Evolutionary conservation across 2,888 invertebrate genomes (phyloP), one percentile per base, ranked within the genome.

Genomic region (Drosophila mercatorum): DNA sequence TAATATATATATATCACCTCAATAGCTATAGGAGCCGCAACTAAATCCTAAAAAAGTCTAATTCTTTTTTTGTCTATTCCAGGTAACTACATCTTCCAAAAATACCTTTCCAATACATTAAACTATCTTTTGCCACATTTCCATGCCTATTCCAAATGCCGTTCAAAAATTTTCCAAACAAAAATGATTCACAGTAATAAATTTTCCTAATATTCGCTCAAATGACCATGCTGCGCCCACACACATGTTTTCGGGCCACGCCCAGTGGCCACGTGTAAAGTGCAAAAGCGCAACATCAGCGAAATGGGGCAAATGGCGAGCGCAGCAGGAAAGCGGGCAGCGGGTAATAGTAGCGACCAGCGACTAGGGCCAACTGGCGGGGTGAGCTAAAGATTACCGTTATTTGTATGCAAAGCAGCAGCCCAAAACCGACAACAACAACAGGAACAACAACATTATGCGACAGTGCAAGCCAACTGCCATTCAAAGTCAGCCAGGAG

Each of bases 321-420:
- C 36, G 40, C 34, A 53, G 56, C 40, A 52, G 55, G 41, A 69
- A 55, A 60, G 41, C 49, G n/a, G n/a, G 28, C 36, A 51, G 58
- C 12, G 17, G 28, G 7, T 58, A 59, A 22, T 22, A 22, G 22
- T 22, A 22, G 63, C 47, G 46, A 28, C 3, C 47, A n/a, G 49
- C 31, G 49, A 68, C 61, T 62, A 34, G 66, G 47, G 55, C 44
- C 52, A 64, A 53, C 43, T 36, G 49, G 36, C 2, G 52, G 53
- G 55, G 49, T 31, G 36, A 59, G 73, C 81, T 71, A 78, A 80
- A 80, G 88, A 88, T 76, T 75, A 72, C 61, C 80, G 68, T 70
- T 84, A 85, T 84, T 88, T 84, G 88, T 78, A 82, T 84, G 83
- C 83, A 84, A 87, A 81, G 77, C 82, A 81, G 72, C 67, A 75